A percentile compares a stretch with the other conserved stretches of the same genome.
Conservation (phyloP, 2,797 vertebrate species). For the Phataginus tricuspis region DNA sequence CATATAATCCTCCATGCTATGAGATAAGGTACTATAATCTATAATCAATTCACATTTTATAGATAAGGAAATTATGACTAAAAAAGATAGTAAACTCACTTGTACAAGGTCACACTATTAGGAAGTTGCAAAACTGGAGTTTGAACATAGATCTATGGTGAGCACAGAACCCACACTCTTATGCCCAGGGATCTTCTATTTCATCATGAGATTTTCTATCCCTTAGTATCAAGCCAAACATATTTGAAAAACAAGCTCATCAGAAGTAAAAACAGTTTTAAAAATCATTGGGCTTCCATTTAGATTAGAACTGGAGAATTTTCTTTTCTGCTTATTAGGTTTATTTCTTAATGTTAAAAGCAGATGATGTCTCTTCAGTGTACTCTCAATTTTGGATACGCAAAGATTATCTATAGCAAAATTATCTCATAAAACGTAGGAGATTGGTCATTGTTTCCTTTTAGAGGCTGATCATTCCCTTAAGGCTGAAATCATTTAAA, state of each 20-base stretch:
- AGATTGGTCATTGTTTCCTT: not conserved
- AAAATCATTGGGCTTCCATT: not conserved
- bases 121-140: not conserved
- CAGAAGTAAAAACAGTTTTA: not conserved
- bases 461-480: not conserved
- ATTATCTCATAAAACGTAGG: not conserved
- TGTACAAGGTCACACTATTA: not conserved
- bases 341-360: not conserved
- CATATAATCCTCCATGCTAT: not conserved
- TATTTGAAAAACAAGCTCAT: not conserved
- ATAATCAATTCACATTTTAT: not conserved
- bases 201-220: not conserved
- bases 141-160: not conserved
- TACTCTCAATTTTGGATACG: not conserved
- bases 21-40: not conserved
- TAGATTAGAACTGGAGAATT: not conserved
- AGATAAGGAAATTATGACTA: slow-evolving; percentile 16
- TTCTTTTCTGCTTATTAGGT: not conserved
- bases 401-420: slow-evolving; percentile 9
- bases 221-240: not conserved
- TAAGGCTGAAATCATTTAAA: slow-evolving; percentile 68
- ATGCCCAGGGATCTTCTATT: not conserved
- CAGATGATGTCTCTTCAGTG: not conserved
- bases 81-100: not conserved
- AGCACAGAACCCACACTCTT: not conserved